phyloP scores from a whole-genome alignment of 2,113 vertebrate genomes.

The rabbit (Oryctolagus cuniculus) region mOryCun1.1 NC_091443.1:12087501-12088000 shows the following conservation, averaged over 20 bases:
- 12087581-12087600: background rate
- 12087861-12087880: slow-evolving; percentile 90
- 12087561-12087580: background rate
- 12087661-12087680: background rate
- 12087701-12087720: background rate
- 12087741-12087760: background rate
- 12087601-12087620: slow-evolving; percentile 16
- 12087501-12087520: background rate
- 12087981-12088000: slow-evolving; percentile 99
- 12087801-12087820: no score
- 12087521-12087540: background rate
- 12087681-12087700: background rate
- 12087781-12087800: no score
- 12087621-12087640: background rate
- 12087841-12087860: slow-evolving; percentile 96
- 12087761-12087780: no score
- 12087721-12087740: background rate
- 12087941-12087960: slow-evolving; percentile 97
- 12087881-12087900: slow-evolving; percentile 90
- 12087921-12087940: slow-evolving; percentile 98
- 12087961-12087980: slow-evolving; percentile 99
- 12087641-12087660: background rate
- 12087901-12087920: slow-evolving; percentile 97
- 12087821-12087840: slow-evolving; percentile 94
- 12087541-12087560: background rate